Evolutionary conservation across 2,113 vertebrate genomes (phyloP), one percentile per base, ranked within the genome.

Genomic region (Puma concolor): DNA sequence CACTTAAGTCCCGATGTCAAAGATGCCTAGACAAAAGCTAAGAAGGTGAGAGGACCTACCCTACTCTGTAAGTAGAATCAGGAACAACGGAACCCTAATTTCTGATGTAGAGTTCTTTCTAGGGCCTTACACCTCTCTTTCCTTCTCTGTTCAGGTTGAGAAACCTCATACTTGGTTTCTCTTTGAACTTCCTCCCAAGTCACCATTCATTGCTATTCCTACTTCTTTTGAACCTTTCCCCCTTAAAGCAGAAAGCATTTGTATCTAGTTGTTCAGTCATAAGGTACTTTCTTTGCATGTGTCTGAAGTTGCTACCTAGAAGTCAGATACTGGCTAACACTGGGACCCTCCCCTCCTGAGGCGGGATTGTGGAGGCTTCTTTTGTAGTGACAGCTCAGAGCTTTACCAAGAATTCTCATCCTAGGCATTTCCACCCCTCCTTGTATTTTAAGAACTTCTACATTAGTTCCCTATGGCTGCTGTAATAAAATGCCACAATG

Each of bases 321-420:
- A 7, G 12, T 66, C n/a, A 82, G n/a, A 44, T 29, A 79, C 23
- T 5, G 12, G 17, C 52, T 64, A 23, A 54, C 13, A 5, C 25
- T 10, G 3, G 1, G 7, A 29, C 5, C 4, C 3, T 11, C 0
- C 7, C 64, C 36, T 31, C 60, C 44, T 29, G 31, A 21, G 29
- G n/a, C 10, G 21, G 11, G 21, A 41, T 63, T 31, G 23, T 23
- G 38, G 7, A 52, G 15, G 16, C 0, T 41, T 95, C 6, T 74
- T 84, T 64, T 84, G 44, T 14, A 41, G 5, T 23, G 11, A 88
- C 5, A 27, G 14, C 21, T 50, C 52, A 84, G 66, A 50, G 15
- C 54, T 80, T 48, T 48, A 44, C 4, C 21, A 71, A 25, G 29
- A 80, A 79, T 52, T 72, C 10, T 17, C 17, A 57, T 88, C n/a